phyloP scores from a whole-genome alignment of 1,140 invertebrate genomes.

The Babylonia areolata region DNA sequence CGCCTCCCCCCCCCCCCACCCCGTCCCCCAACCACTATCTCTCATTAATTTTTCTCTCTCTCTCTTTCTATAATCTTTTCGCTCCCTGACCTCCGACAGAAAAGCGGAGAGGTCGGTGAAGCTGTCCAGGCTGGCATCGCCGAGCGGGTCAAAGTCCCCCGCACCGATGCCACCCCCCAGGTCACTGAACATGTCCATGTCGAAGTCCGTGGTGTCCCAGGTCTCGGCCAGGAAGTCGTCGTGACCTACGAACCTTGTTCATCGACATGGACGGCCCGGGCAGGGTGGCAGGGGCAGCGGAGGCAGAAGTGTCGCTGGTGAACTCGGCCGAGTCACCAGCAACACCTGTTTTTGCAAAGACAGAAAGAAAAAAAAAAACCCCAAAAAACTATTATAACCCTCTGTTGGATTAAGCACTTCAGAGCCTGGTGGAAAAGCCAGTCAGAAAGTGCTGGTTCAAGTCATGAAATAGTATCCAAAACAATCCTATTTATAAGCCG shows the following conservation, averaged over 20 bases:
- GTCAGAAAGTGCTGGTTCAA: too few species aligned
- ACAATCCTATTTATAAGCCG: too few species aligned
- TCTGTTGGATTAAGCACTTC: too few species aligned
- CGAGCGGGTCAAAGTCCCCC: slow-evolving; percentile 44
- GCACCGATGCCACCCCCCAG: slow-evolving; percentile 32
- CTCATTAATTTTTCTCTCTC: too few species aligned
- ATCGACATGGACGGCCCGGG: neutral
- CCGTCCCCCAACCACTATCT: too few species aligned
- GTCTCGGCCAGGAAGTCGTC: neutral
- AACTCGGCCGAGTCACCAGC: slow-evolving; percentile 6
- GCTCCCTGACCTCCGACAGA: slow-evolving; percentile 49
- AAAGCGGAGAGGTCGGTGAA: slow-evolving; percentile 60
- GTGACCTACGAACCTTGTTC: neutral
- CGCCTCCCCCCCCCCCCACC: too few species aligned
- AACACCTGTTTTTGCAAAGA: neutral
- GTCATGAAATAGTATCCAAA: too few species aligned
- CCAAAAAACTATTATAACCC: too few species aligned
- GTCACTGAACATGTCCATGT: slow-evolving; percentile 2
- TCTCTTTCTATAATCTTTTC: too few species aligned
- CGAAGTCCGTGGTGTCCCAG: slow-evolving; percentile 12
- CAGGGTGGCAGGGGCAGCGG: neutral
- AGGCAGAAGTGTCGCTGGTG: neutral
- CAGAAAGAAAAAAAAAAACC: too few species aligned
- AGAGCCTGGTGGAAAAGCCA: too few species aligned
- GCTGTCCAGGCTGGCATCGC: slow-evolving; percentile 58